Evolutionary conservation across 1,140 invertebrate species (phyloP).

Genomic region (Pogonomyrmex barbatus): DNA sequence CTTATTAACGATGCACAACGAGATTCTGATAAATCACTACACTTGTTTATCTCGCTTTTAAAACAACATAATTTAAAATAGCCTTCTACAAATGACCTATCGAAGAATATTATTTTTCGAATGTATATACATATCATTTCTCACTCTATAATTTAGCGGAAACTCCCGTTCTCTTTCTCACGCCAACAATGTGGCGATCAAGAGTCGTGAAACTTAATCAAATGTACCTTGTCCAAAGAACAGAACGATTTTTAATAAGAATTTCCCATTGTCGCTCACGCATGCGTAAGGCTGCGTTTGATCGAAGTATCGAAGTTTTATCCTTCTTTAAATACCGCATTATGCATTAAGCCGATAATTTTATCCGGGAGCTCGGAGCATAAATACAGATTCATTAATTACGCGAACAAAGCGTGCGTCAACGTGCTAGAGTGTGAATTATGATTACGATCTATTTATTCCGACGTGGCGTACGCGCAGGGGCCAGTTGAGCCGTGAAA

Average conservation of each 20-base stretch:
- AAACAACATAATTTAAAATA: neutral
- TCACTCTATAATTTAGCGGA: too few relatives aligned
- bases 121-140: neutral
- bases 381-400: slow-evolving; percentile 29
- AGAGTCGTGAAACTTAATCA: neutral
- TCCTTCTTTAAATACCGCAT: neutral
- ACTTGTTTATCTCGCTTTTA: neutral
- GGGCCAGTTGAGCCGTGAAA: neutral
- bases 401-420: neutral
- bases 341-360: neutral
- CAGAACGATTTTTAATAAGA: neutral
- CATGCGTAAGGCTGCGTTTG: neutral
- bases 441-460: slow-evolving; percentile 29
- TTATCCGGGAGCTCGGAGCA: neutral
- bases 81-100: too few relatives aligned
- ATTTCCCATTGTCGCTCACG: neutral
- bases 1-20: too few relatives aligned
- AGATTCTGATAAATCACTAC: neutral
- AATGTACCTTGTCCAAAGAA: neutral
- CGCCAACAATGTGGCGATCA: neutral
- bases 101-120: neutral
- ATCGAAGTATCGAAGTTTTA: neutral
- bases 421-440: slow-evolving; percentile 3
- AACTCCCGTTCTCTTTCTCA: too few relatives aligned
- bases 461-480: too few relatives aligned